These are phyloP conservation scores for Drosophila funebris DNA, from an alignment of 1,140 invertebrate genomes.

Conservation along the genomic window DNA sequence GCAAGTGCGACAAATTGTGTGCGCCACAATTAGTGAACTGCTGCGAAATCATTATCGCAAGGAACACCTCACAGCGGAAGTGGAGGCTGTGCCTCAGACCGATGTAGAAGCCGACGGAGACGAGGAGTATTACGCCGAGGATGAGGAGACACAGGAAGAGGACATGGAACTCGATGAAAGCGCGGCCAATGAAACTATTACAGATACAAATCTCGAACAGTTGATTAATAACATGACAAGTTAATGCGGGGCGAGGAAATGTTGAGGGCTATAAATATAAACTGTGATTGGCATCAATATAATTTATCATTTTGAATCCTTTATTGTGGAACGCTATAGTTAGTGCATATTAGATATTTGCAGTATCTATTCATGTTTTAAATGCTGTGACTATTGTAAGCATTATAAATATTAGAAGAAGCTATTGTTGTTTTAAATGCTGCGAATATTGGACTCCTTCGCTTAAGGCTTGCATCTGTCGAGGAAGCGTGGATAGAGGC, in stretches of 20 bases:
- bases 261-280: background rate
- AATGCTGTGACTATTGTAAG: no score
- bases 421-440: no score
- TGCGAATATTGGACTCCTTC: background rate
- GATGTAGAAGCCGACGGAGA: conserved; percentile 47
- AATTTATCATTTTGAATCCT: background rate
- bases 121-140: conserved; percentile 34
- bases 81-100: conserved; percentile 60
- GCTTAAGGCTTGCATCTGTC: conserved; percentile 95
- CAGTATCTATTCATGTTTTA: conserved; percentile 16
- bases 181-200: conserved; percentile 24
- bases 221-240: conserved; percentile 63
- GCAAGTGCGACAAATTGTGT: conserved; percentile 88
- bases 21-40: conserved; percentile 86
- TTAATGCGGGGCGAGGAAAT: conserved; percentile 11
- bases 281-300: background rate
- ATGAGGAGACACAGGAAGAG: conserved; percentile 53
- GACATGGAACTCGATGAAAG: conserved; percentile 64
- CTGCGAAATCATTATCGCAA: conserved; percentile 84
- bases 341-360: background rate
- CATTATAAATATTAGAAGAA: no score
- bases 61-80: conserved; percentile 66
- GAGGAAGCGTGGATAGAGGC: conserved; percentile 97
- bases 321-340: background rate
- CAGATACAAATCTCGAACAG: conserved; percentile 60